Evolutionary conservation across 2,888 invertebrate genomes (phyloP).

Genomic region (Lampropteryx suffumata): DNA sequence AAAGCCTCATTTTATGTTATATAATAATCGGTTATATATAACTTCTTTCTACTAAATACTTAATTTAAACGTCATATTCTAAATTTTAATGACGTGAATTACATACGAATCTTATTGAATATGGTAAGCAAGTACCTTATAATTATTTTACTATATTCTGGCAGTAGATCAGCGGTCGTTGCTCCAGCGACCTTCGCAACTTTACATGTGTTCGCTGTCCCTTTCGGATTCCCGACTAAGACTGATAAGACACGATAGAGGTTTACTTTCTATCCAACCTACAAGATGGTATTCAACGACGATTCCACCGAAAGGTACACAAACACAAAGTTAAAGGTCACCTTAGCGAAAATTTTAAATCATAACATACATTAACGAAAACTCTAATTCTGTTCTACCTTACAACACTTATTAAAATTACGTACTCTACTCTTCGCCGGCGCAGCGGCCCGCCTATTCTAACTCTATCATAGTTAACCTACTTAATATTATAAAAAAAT

Average conservation of each 20-base stretch:
- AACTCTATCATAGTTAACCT: conserved; percentile 41
- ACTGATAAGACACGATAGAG: not conserved
- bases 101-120: conserved; percentile 41
- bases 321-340: conserved; percentile 37
- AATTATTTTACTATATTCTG: conserved; percentile 54
- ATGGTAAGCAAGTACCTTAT: conserved; percentile 42
- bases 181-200: conserved; percentile 59
- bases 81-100: conserved; percentile 30
- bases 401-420: conserved; percentile 35
- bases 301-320: conserved; percentile 38
- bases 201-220: conserved; percentile 1
- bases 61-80: conserved; percentile 15
- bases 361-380: conserved; percentile 54
- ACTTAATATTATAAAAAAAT: too few relatives aligned
- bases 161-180: conserved; percentile 75
- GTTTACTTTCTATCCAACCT: not conserved
- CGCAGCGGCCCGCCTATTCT: conserved; percentile 36
- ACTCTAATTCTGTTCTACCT: conserved; percentile 41
- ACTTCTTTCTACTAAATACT: conserved; percentile 2
- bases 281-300: not conserved
- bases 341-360: conserved; percentile 53
- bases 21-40: not conserved
- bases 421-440: conserved; percentile 40
- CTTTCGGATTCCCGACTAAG: not conserved
- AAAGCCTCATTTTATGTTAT: conserved; percentile 33